These are phyloP conservation scores for Sciurus niger DNA, from an alignment of 2,113 vertebrate genomes.

Conservation along the genomic window DNA sequence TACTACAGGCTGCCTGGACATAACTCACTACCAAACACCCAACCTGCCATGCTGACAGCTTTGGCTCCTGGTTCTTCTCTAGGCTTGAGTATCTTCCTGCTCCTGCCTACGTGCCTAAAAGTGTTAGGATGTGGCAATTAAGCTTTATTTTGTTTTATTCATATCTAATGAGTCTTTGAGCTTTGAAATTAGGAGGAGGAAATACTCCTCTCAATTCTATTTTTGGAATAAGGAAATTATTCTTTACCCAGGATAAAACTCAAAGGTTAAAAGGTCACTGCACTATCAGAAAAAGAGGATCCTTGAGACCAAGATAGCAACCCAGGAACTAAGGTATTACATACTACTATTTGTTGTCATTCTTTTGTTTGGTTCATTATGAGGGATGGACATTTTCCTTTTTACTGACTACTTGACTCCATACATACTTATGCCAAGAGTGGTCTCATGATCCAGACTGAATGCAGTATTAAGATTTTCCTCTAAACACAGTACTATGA, in stretches of 20 bases:
- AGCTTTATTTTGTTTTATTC: neutral
- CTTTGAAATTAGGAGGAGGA: neutral
- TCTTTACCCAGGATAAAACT: neutral
- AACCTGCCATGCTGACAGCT: neutral
- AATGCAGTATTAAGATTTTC: neutral
- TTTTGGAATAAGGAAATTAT: neutral
- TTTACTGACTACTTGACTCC: neutral
- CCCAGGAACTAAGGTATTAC: neutral
- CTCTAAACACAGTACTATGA: neutral
- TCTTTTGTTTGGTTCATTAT: neutral
- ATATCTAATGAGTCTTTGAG: neutral
- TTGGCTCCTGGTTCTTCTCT: neutral
- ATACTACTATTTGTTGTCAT: neutral
- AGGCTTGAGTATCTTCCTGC: neutral
- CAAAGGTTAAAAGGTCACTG: neutral
- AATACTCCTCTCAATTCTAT: neutral
- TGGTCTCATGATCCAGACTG: neutral
- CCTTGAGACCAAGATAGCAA: neutral
- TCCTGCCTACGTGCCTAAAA: neutral
- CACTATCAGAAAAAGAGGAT: neutral
- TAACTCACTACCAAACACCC: accelerated
- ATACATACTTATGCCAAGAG: neutral
- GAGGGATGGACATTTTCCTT: neutral
- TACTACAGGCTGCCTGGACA: neutral
- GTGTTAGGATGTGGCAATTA: neutral